Evolutionary conservation across 2,888 invertebrate genomes (phyloP), one percentile per base, ranked within the genome.

Genomic region (Coenonympha arcania): DNA sequence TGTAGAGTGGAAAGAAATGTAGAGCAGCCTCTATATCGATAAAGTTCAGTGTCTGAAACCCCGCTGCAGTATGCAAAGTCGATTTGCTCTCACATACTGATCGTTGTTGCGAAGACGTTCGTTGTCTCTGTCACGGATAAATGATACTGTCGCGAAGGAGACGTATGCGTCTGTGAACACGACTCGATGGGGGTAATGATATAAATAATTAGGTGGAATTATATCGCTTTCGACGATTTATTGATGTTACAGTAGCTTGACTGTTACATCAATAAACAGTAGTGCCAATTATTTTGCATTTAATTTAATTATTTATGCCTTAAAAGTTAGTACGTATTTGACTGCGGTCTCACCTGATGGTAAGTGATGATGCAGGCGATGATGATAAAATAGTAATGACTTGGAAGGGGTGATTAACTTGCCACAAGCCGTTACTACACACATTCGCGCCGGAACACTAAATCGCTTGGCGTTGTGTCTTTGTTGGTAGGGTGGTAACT

Each of bases 131-230:
- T 66, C 68, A 61, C 59, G 53, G 64, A 72, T 80, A 79, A 81
- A 81, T 80, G 76, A 77, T 71, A 74, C 61, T 65, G 79, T 78
- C 81, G 67, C 66, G 37, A 31, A 54, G 58, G 66, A 74, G 74
- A 79, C 61, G 63, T 66, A 79, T 73, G 69, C 54, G 76, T 72
- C 75, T 73, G 70, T 58, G 59, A 63, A 63, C 62, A 58, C 56
- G 51, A 60, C 59, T 54, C 63, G 73, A 76, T 65, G 58, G 65
- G 54, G 60, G 69, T 70, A 71, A 71, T 76, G 68, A 77, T 72
- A 77, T 78, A 75, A 80, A 71, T 77, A 76, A 76, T 76, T 77
- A 11, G 28, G 28, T 28, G 26, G 18, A 16, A 18, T 28, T 41
- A 41, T 11, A 18, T 16, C n/a, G 26, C 26, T 15, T 26, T 15